A percentile compares a stretch with the other conserved stretches of the same genome.
These are phyloP conservation scores for Tupaia tana DNA, from an alignment of 2,113 vertebrate genomes.

Conservation along the genomic window DNA sequence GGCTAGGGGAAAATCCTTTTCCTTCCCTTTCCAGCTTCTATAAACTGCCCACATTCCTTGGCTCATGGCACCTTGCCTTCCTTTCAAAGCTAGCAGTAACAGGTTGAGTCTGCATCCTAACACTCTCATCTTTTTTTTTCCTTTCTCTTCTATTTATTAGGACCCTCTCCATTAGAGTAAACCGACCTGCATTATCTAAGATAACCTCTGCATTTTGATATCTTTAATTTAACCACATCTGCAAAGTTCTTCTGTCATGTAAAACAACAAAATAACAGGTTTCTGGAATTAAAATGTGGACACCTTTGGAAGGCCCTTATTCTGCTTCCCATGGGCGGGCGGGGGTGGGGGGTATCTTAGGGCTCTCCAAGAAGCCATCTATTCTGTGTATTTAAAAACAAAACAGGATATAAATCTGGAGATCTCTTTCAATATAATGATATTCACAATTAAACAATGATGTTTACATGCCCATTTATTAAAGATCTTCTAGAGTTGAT, in stretches of 20 bases:
- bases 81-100: neutral
- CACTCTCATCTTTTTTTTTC: neutral
- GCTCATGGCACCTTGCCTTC: neutral
- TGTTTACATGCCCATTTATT: neutral
- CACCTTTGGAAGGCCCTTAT: neutral
- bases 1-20: neutral
- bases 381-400: conserved; percentile 1
- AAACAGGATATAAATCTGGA: conserved; percentile 13
- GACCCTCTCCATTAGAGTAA: neutral
- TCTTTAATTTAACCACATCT: neutral
- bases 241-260: neutral
- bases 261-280: neutral
- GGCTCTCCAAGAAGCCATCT: neutral
- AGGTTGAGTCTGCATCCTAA: neutral
- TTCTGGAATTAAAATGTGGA: neutral
- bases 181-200: neutral
- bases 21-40: neutral
- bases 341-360: neutral
- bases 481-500: conserved; percentile 26
- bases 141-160: neutral
- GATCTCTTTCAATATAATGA: neutral
- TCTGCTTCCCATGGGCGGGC: neutral
- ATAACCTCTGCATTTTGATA: neutral
- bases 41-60: neutral
- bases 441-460: neutral